These are phyloP conservation scores for Tragopan temminckii DNA, from an alignment of 2,797 vertebrate genomes.

Conservation along the genomic window DNA sequence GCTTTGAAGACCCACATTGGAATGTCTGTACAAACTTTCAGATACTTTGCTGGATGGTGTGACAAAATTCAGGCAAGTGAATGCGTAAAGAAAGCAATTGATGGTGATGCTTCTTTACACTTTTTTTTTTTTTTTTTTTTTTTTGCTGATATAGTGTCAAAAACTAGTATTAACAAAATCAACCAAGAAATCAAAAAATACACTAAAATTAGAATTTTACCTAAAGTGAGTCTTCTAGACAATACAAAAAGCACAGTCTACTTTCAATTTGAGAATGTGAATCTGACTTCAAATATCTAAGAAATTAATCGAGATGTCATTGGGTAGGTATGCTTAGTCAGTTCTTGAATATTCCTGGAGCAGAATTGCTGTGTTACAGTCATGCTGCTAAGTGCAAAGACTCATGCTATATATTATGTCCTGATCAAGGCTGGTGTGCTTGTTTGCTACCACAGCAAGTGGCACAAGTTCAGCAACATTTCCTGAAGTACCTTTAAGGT, in stretches of 20 bases:
- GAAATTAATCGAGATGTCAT: background rate
- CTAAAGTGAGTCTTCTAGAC: background rate
- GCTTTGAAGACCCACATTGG: conserved; percentile 87
- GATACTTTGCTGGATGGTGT: conserved; percentile 89
- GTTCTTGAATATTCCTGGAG: background rate
- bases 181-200: background rate
- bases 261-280: background rate
- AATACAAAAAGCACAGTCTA: background rate
- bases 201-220: conserved; percentile 2
- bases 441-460: rapidly evolving
- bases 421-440: background rate
- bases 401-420: background rate
- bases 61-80: conserved; percentile 86
- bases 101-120: background rate
- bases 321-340: background rate
- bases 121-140: background rate
- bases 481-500: background rate
- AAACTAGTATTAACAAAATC: background rate
- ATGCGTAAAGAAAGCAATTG: background rate
- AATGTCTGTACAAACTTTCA: conserved; percentile 88
- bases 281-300: background rate
- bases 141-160: background rate
- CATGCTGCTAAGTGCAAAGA: background rate
- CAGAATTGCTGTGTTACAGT: background rate
- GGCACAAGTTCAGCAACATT: background rate